Conservation (phyloP, 2,888 invertebrate species). For the Matsumyia berberina region DNA sequence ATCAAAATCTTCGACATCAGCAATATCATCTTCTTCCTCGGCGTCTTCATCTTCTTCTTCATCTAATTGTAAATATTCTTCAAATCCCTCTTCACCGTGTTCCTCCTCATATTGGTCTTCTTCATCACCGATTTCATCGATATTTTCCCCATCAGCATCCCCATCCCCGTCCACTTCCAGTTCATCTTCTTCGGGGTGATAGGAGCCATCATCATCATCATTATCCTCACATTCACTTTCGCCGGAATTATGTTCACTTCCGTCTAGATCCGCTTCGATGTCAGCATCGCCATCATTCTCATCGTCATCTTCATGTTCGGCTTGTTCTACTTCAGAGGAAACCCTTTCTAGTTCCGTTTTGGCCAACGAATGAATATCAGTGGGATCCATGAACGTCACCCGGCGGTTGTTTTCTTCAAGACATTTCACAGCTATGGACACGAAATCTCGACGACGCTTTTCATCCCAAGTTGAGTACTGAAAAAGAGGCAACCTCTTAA, state of each 20-base stretch:
- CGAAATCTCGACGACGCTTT: constrained; percentile 82
- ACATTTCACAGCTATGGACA: constrained; percentile 82
- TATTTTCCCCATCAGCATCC: constrained; percentile 58
- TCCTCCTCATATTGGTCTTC: constrained; percentile 52
- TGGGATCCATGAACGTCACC: constrained; percentile 59
- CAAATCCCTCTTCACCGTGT: constrained; percentile 49
- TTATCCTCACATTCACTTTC: constrained; percentile 74
- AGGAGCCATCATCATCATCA: constrained; percentile 65
- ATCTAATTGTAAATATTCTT: constrained; percentile 36
- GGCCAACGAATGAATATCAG: constrained; percentile 52
- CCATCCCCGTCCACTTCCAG: constrained; percentile 46
- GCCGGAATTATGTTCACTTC: constrained; percentile 76
- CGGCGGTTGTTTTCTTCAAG: constrained; percentile 77
- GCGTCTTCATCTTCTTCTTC: constrained; percentile 57
- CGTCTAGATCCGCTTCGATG: constrained; percentile 76
- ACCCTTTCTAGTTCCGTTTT: constrained; percentile 50
- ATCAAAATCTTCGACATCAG: constrained; percentile 64
- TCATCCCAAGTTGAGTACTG: constrained; percentile 84
- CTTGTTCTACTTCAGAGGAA: constrained; percentile 14
- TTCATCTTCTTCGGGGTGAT: constrained; percentile 61
- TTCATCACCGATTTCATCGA: constrained; percentile 54
- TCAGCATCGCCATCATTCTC: constrained; percentile 75
- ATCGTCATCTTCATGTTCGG: constrained; percentile 56
- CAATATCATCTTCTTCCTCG: constrained; percentile 71
- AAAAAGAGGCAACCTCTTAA: neutral